A percentile compares a stretch with the other conserved stretches of the same genome.
Conservation (phyloP, 2,113 vertebrate species). For the Corythaeola cristata region DNA sequence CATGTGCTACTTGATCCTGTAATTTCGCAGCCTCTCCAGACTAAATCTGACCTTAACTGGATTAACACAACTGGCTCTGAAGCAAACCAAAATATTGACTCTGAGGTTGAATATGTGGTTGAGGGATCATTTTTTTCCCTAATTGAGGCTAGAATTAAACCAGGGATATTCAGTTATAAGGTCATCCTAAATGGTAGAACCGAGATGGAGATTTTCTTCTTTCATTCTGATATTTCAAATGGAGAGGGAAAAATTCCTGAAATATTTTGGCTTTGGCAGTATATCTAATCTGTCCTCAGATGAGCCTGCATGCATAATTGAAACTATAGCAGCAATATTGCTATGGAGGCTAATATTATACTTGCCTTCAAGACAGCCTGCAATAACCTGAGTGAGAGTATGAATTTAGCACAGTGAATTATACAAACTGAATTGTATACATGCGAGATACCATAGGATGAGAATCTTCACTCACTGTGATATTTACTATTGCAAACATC, state of each 20-base stretch:
- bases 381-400: not conserved
- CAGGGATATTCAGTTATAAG: not conserved
- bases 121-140: not conserved
- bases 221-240: not conserved
- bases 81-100: constrained; percentile 40
- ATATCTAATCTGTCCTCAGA: constrained; percentile 22
- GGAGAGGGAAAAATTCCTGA: constrained; percentile 40
- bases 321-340: not conserved
- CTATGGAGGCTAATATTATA: not conserved
- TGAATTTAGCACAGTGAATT: not conserved
- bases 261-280: constrained; percentile 48
- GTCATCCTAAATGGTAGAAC: not conserved
- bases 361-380: not conserved
- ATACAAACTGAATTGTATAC: not conserved
- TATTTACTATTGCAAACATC: not conserved
- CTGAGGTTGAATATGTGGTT: constrained; percentile 4
- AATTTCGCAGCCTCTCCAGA: constrained; percentile 24
- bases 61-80: constrained; percentile 8
- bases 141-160: constrained; percentile 6
- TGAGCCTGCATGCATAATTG: not conserved
- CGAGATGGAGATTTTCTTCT: not conserved
- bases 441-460: not conserved
- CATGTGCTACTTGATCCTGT: not conserved
- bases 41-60: constrained; percentile 21
- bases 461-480: not conserved